Base-by-base conservation (phyloP, 2,797 vertebrate genomes). In the Schizothorax lantsangensis region DNA sequence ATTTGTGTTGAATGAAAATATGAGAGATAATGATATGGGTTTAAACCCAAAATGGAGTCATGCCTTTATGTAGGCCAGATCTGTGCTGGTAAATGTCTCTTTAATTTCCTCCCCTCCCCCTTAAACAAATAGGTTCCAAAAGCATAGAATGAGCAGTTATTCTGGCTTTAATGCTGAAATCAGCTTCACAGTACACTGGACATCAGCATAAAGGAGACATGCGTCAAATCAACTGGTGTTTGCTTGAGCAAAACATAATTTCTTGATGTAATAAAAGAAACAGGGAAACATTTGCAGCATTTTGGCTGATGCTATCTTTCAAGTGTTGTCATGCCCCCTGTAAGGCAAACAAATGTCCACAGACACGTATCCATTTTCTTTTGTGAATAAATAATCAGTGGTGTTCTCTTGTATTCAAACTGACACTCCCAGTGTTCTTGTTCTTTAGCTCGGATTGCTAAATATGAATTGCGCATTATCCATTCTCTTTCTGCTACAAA, bases 331-430 rank as follows among this genome's bases (percentile, higher is more conserved):
- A 86, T 81, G 47, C 84, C 88, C 89, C 91, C 90, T 88, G 88
- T 91, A 84, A 88, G 87, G 72, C 64, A 30, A 87, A 89, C 86
- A 49, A 19, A 66, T 91, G 85, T 91, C 88, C 33, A 88, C n/a
- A 83, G 89, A 92, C 75, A 73, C 87, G 66, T 89, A 88, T 92
- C 88, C 77, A 54, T 91, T 93, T 91, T 87, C 89, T 90, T 92
- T 90, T 89, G 91, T 89, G 92, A 93, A 94, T 94, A 91, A 89
- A 92, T 93, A 95, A 95, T 95, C 93, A 95, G 93, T 95, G 92
- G 77, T 66, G 84, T 89, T 88, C 84, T 89, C 87, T 91, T 52
- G 62, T 83, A 83, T 74, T 91, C 90, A 90, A 68, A n/a, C 89
- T 91, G 93, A 93, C 93, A 92, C 89, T 87, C 90, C 74, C 84